Percentiles rank a stretch among this genome's conserved stretches.
Evolutionary conservation across 1,140 invertebrate genomes (phyloP).

Genomic region (Tribolium castaneum): DNA sequence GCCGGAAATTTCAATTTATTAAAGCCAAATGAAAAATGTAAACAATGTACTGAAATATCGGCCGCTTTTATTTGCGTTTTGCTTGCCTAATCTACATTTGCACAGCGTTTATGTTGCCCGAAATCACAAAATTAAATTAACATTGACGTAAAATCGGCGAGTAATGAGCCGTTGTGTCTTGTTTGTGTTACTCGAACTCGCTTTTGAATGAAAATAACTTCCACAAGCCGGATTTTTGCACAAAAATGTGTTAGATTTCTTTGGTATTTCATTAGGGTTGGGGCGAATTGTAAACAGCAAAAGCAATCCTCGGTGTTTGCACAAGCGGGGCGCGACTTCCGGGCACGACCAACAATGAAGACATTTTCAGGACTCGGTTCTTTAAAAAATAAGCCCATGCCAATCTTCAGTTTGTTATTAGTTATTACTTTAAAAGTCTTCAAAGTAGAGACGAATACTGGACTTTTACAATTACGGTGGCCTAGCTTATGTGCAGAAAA

Average conservation of each 20-base stretch:
- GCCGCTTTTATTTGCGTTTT: slow-evolving; percentile 1
- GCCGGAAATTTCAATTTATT: slow-evolving; percentile 3
- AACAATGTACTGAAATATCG: neutral
- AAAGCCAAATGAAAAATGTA: slow-evolving; percentile 1
- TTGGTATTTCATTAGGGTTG: neutral
- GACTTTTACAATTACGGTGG: too few species aligned
- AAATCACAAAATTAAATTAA: slow-evolving; percentile 18
- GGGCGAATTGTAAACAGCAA: neutral
- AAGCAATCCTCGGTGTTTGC: neutral
- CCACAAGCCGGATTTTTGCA: neutral
- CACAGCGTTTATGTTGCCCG: neutral
- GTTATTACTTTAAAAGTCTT: too few species aligned
- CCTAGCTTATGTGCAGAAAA: too few species aligned
- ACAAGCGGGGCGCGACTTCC: neutral
- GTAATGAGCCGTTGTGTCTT: neutral
- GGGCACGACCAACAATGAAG: too few species aligned
- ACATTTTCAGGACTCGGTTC: too few species aligned
- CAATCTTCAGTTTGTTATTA: too few species aligned
- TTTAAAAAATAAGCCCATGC: too few species aligned
- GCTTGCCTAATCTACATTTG: neutral
- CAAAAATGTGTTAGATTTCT: slow-evolving; percentile 1
- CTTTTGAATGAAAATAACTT: neutral
- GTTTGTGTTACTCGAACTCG: neutral
- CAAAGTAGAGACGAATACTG: too few species aligned
- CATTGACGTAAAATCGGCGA: neutral